Base-by-base conservation (phyloP, 2,888 invertebrate species). In the Camponotus fellah region DNA sequence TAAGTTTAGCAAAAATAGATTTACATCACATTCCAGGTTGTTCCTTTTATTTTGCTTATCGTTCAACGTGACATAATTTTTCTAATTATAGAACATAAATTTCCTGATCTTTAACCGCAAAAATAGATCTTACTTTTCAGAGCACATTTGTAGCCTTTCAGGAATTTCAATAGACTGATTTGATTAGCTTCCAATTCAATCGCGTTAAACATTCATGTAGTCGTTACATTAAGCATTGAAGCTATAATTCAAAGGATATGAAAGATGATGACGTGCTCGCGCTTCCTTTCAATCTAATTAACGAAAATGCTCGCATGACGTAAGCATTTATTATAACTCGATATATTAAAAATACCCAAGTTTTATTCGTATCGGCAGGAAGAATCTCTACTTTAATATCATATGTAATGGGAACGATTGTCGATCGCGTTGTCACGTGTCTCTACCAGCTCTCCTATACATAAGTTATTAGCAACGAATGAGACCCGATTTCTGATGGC, bases 401-500 rank as follows among this genome's bases (percentile, higher is more conserved):
- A 8, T 37, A 9, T 17, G 14, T 14, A 21, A 26, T 0, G 6
- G 34, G n/a, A 12, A 43, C 21, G 34, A 46, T 17, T 12, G 14
- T 37, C 40, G 53, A 66, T 21, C 53, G n/a, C 26, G 40, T 49
- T 43, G 40, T 40, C 58, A 60, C 21, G 21, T n/a, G 37, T 8
- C 77, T 43, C 37, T 46, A 56, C 9, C 43, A 53, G n/a, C 53
- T 53, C n/a, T 43, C n/a, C 1, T 10, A 8, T 14, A 17, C 21
- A 79, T 80, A 14, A 71, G 46, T 60, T 80, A 77, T 56, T n/a
- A 43, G 12, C 68, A 8, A 34, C 60, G 46, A 34, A 62, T 49
- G 12, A 71, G 72, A 49, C 46, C 10, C 14, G 46, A 71, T 71
- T 43, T 34, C 71, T 37, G 79, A 71, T 68, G 32, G 56, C 69